Percentiles rank a stretch among this genome's conserved stretches.
phyloP scores from a whole-genome alignment of 2,113 vertebrate genomes.

The Pandion haliaetus region DNA sequence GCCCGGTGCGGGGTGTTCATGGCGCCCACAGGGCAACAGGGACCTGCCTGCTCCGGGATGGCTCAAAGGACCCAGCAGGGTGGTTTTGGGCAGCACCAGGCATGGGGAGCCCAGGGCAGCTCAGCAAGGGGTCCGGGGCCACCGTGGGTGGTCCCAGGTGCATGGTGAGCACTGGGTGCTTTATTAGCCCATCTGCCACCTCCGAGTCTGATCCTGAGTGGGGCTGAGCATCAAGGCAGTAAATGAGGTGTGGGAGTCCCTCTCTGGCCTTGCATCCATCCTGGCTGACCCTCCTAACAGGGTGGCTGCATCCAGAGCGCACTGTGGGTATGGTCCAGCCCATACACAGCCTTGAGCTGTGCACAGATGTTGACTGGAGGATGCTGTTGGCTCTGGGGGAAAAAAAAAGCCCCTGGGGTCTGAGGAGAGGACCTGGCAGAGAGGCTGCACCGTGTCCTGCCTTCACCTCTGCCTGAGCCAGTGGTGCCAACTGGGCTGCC shows the following conservation, averaged over 20 bases:
- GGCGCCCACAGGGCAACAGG: accelerated
- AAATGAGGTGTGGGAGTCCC: neutral
- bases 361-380: neutral
- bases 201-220: neutral
- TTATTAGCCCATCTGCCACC: accelerated
- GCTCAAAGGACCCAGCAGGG: neutral
- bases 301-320: neutral
- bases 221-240: neutral
- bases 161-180: accelerated
- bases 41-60: neutral
- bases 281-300: neutral
- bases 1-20: neutral
- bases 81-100: accelerated
- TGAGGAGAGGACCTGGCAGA: neutral
- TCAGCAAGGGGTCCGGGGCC: accelerated
- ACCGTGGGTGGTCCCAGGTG: accelerated
- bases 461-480: neutral
- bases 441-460: neutral
- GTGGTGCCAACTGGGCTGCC: neutral
- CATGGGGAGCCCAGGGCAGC: neutral
- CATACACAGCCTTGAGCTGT: accelerated
- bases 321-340: neutral
- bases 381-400: neutral
- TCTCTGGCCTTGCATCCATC: neutral
- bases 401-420: accelerated